Evolutionary conservation across 2,797 vertebrate species (phyloP), one percentile per base, ranked within the genome.

Genomic region (Borostomias antarcticus): DNA sequence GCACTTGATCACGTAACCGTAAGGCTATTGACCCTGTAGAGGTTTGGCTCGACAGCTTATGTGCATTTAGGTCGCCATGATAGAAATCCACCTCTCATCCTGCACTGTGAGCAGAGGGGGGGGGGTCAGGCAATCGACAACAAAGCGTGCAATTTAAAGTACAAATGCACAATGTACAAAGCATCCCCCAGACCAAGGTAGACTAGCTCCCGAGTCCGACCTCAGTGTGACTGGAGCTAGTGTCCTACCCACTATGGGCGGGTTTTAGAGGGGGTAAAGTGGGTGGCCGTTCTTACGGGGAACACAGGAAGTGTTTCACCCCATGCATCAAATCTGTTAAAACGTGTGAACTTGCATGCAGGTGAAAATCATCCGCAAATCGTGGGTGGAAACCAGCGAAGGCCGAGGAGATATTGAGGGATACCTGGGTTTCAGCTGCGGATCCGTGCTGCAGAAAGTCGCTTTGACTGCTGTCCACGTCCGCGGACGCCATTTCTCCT

Each of bases 401-500:
- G 85, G 84, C 85, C 82, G 84, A 85, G 79, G 76, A 79, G 80
- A 80, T 82, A 84, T 82, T n/a, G 76, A 81, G 72, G 88, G 82
- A 81, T 93, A 94, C 93, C 93, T 95, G 91, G 78, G 92, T 91
- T 81, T 93, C 90, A 86, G 89, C 85, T 66, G 87, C 89, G 84
- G 86, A 90, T 83, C 91, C 89, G 84, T 94, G 87, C 89, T 94
- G 93, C 90, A 97, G 90, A 92, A 96, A 97, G 78, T 96, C 95
- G 92, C 92, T 93, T 91, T 96, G 94, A 92, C 94, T 92, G 93
- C 95, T 93, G 95, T 98, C 96, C 93, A 97, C 95, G 93, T 98
- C 96, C 92, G 97, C 94, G 94, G 96, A 96, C 95, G 96, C 95
- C 96, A 98, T 98, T 95, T 98, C 96, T 95, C 96, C 95, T 93